phyloP scores from a whole-genome alignment of 1,140 invertebrate species.

The Varroa destructor region DNA sequence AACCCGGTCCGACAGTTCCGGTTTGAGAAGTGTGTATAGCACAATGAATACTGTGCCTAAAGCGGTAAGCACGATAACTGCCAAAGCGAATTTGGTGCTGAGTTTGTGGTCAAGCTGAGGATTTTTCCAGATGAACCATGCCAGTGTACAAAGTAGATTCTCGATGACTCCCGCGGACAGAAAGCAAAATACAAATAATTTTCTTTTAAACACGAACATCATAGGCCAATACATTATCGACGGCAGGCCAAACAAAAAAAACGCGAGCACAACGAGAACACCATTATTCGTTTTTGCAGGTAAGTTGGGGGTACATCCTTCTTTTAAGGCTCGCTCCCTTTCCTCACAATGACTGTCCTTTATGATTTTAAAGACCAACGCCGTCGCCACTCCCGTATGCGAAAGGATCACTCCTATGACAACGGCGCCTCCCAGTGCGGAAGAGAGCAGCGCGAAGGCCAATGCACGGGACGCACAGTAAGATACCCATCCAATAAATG shows the following conservation, averaged over 20 bases:
- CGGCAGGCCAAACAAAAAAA: slow-evolving; percentile 37
- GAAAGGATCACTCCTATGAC: slow-evolving; percentile 32
- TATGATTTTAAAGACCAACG: slow-evolving; percentile 6
- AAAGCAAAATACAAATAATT: slow-evolving; percentile 33
- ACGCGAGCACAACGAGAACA: slow-evolving; percentile 31
- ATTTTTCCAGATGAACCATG: slow-evolving; percentile 32
- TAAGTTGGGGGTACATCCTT: background rate
- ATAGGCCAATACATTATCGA: slow-evolving; percentile 37
- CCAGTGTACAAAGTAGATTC: slow-evolving; percentile 32
- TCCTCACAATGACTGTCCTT: background rate
- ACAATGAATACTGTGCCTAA: slow-evolving; percentile 34
- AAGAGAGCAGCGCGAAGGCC: slow-evolving; percentile 33
- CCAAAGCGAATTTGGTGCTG: background rate
- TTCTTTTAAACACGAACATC: slow-evolving; percentile 37
- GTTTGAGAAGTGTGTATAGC: slow-evolving; percentile 36
- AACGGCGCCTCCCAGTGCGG: slow-evolving; percentile 32
- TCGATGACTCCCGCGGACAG: slow-evolving; percentile 33
- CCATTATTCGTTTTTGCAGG: background rate
- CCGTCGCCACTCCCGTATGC: slow-evolving; percentile 31
- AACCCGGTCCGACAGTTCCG: slow-evolving; percentile 36
- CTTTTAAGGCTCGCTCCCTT: background rate
- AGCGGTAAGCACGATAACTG: slow-evolving; percentile 20
- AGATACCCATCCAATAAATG: slow-evolving; percentile 35
- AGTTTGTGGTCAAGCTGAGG: slow-evolving; percentile 17
- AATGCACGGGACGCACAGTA: slow-evolving; percentile 35